A percentile compares a stretch with the other conserved stretches of the same genome.
Evolutionary conservation across 2,113 vertebrate genomes (phyloP).

Genomic region (Centropus unirufus): DNA sequence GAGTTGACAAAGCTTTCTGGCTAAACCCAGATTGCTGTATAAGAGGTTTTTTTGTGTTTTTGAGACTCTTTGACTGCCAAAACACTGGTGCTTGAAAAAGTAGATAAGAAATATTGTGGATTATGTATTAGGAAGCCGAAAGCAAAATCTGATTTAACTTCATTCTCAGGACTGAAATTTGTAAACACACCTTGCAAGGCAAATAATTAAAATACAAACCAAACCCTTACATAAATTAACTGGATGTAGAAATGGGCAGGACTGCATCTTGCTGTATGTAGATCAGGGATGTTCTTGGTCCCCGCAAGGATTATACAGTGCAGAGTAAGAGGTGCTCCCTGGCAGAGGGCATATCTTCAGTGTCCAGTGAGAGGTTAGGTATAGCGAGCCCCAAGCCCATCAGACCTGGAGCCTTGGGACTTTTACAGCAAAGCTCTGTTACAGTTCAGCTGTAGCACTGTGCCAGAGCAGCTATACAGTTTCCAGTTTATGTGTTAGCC

Average conservation of each 20-base stretch:
- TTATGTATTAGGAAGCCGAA: not conserved
- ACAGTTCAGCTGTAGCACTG: not conserved
- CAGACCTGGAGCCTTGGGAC: not conserved
- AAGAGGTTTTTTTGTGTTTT: not conserved
- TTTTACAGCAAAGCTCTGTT: not conserved
- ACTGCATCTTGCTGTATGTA: not conserved
- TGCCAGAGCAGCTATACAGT: not conserved
- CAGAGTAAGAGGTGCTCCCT: not conserved
- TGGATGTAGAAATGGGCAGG: not conserved
- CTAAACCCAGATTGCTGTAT: constrained; percentile 66
- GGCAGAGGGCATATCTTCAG: not conserved
- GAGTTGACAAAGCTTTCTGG: constrained; percentile 71
- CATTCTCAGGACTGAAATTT: not conserved
- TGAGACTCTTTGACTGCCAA: constrained; percentile 31
- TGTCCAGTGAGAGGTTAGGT: too few species aligned
- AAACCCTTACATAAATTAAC: not conserved
- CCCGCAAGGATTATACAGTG: not conserved
- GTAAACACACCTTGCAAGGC: not conserved
- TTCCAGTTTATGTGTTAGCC: not conserved
- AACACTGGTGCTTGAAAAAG: constrained; percentile 44
- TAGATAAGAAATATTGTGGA: not conserved
- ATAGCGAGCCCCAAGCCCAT: not conserved
- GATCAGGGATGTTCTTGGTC: not conserved
- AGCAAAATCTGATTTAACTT: not conserved
- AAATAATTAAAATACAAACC: not conserved